These are phyloP conservation scores for Eumaeus atala DNA, from an alignment of 1,140 invertebrate genomes.

Conservation along the genomic window DNA sequence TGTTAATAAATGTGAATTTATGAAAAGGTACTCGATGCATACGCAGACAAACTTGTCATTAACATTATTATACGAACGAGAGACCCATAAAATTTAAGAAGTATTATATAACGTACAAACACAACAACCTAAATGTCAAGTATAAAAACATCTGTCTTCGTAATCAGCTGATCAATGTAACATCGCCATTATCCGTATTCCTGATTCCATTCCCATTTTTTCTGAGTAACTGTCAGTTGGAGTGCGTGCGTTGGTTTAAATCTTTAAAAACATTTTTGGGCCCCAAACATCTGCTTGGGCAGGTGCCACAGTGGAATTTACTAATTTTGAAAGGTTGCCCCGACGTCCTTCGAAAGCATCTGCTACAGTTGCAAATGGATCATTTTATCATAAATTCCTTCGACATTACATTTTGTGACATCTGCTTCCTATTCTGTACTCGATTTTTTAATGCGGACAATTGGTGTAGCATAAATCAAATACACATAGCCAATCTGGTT, in stretches of 20 bases:
- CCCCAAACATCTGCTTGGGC: constrained; percentile 46
- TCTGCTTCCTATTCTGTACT: not conserved
- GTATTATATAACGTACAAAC: constrained; percentile 7
- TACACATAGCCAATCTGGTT: no score
- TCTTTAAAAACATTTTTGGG: constrained; percentile 46
- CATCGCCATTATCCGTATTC: constrained; percentile 10
- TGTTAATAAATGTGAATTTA: no score
- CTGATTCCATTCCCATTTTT: constrained; percentile 49
- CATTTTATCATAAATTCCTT: not conserved
- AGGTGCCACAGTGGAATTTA: constrained; percentile 50
- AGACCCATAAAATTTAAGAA: not conserved
- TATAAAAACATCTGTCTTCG: constrained; percentile 26
- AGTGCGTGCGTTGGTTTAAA: constrained; percentile 39
- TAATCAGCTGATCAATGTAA: constrained; percentile 51
- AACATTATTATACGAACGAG: not conserved
- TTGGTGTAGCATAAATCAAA: no score
- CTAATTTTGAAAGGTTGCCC: constrained; percentile 31
- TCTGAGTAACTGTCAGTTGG: constrained; percentile 49
- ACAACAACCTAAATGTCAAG: no score
- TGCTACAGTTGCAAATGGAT: constrained; percentile 22
- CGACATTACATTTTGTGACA: not conserved
- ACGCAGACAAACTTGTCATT: no score
- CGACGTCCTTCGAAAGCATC: constrained; percentile 22
- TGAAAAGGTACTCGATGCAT: no score
- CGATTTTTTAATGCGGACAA: no score